Percentiles rank a stretch among this genome's conserved stretches.
These are phyloP conservation scores for Corynorhinus townsendii DNA, from an alignment of 2,113 vertebrate genomes.

Conservation along the genomic window DNA sequence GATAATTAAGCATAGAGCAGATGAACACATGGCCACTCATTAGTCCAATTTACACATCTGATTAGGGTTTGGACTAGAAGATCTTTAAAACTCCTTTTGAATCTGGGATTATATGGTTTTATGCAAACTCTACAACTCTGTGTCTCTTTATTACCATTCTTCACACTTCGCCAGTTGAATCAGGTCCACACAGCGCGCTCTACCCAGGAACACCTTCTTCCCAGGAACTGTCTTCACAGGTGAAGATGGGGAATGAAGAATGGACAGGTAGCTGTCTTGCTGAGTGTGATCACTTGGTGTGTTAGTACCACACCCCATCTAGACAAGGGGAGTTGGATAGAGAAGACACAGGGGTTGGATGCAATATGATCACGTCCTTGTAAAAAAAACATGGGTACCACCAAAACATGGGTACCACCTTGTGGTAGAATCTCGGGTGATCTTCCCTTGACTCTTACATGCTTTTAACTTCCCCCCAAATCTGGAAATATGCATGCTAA, in stretches of 20 bases:
- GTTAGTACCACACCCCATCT: too few relatives aligned
- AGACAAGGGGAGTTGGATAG: not conserved
- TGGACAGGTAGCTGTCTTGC: not conserved
- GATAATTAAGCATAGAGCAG: not conserved
- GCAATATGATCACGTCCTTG: not conserved
- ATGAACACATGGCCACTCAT: not conserved
- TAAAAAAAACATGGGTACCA: not conserved
- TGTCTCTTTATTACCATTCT: not conserved
- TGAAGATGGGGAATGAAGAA: not conserved
- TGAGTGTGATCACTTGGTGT: not conserved
- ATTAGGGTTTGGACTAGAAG: not conserved
- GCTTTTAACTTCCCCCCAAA: not conserved
- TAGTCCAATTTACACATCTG: not conserved
- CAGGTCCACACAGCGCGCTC: not conserved
- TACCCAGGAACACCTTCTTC: not conserved
- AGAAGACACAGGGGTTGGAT: not conserved
- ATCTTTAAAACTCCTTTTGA: not conserved
- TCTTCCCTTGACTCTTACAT: not conserved
- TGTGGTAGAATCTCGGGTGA: not conserved
- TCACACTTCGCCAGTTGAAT: not conserved
- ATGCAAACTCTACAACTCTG: not conserved
- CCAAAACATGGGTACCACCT: not conserved
- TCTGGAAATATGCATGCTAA: not conserved
- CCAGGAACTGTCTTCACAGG: not conserved
- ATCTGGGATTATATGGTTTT: not conserved